These are phyloP conservation scores for Chloromyia formosa DNA, from an alignment of 2,888 invertebrate species.

Conservation along the genomic window DNA sequence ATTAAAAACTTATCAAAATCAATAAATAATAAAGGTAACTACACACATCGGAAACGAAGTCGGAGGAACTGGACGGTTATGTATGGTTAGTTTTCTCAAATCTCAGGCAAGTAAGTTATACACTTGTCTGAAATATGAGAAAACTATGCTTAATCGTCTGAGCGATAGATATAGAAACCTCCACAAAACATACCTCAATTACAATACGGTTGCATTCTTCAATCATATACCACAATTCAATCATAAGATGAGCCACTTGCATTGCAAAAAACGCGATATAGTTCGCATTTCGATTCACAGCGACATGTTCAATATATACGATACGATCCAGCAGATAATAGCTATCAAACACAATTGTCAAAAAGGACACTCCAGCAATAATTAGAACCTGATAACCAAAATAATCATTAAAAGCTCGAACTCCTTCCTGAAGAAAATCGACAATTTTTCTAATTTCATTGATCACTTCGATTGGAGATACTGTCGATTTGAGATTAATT, in stretches of 20 bases:
- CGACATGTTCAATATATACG: slow-evolving; percentile 54
- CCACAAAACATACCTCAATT: slow-evolving; percentile 55
- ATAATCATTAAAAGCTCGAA: slow-evolving; percentile 45
- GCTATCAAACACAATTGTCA: slow-evolving; percentile 48
- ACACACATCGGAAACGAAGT: too few relatives aligned
- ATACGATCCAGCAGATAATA: slow-evolving; percentile 47
- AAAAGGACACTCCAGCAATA: slow-evolving; percentile 45
- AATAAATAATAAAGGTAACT: too few relatives aligned
- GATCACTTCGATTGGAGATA: background rate
- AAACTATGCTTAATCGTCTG: too few relatives aligned
- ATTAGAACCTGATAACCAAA: slow-evolving; percentile 48
- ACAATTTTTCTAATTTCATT: slow-evolving; percentile 6
- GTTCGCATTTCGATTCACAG: background rate
- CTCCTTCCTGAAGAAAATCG: slow-evolving; percentile 46
- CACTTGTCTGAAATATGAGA: too few relatives aligned
- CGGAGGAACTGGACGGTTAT: too few relatives aligned
- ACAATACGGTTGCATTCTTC: slow-evolving; percentile 61
- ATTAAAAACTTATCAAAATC: too few relatives aligned
- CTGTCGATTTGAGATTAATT: background rate
- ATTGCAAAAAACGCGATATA: slow-evolving; percentile 11
- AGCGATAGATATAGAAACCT: too few relatives aligned
- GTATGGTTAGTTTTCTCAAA: too few relatives aligned
- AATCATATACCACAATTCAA: slow-evolving; percentile 10
- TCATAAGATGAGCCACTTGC: background rate
- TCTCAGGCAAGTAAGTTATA: too few relatives aligned